Evolutionary conservation across 2,888 invertebrate species (phyloP).

Genomic region (Phania funesta): DNA sequence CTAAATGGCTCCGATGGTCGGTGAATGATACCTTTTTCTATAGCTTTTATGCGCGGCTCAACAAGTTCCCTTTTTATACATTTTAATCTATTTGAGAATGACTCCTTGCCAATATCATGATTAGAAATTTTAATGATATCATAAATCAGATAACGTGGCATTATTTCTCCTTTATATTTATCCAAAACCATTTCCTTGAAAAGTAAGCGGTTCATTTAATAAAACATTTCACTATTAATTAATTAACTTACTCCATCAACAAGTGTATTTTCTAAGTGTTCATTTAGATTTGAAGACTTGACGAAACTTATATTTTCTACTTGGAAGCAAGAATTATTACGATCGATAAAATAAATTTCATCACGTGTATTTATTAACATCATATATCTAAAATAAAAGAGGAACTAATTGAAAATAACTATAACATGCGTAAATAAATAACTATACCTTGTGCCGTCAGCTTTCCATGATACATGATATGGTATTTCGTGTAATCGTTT

Average conservation of each 20-base stretch:
- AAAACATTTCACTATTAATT: neutral
- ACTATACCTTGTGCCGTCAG: slow-evolving; percentile 93
- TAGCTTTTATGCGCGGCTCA: slow-evolving; percentile 86
- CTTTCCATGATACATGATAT: slow-evolving; percentile 99
- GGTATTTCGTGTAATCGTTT: slow-evolving; percentile 87
- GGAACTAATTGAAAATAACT: neutral
- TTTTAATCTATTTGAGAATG: slow-evolving; percentile 87
- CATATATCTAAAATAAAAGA: slow-evolving; percentile 86
- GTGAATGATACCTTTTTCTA: slow-evolving; percentile 87
- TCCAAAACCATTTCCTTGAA: slow-evolving; percentile 97
- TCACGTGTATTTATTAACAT: slow-evolving; percentile 94
- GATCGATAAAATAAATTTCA: slow-evolving; percentile 95
- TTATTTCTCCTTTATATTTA: slow-evolving; percentile 86
- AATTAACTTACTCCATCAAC: slow-evolving; percentile 91
- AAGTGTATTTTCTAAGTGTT: slow-evolving; percentile 89
- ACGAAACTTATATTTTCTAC: slow-evolving; percentile 91
- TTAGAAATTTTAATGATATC: slow-evolving; percentile 94
- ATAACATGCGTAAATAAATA: neutral
- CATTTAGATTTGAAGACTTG: slow-evolving; percentile 85
- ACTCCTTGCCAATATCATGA: slow-evolving; percentile 86
- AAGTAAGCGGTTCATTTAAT: neutral
- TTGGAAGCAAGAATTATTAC: slow-evolving; percentile 95
- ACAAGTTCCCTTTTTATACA: slow-evolving; percentile 89
- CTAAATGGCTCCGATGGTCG: slow-evolving; percentile 93
- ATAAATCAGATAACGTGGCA: slow-evolving; percentile 95